Base-by-base conservation (phyloP, 2,888 invertebrate genomes). In the Plagiodera versicolora region DNA sequence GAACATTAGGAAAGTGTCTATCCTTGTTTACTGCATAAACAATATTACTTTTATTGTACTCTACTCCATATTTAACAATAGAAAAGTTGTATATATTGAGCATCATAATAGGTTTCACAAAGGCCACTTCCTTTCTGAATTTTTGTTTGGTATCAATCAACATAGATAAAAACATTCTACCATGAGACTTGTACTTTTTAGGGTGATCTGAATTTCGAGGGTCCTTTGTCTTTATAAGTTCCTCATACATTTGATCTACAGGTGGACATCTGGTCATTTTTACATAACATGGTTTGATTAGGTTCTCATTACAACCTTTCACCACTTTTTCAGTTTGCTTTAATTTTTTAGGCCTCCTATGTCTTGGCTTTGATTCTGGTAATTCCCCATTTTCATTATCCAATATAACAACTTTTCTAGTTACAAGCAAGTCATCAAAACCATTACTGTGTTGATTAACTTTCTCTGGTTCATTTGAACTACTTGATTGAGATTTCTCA, bases 331-430 rank as follows among this genome's bases (percentile, higher is more conserved):
- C 47, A 14, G 39, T 58, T 30, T 52, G 39, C 24, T 51, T 48
- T 47, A 16, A 24, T 35, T 24, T 53, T 14, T 53, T 44, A 9
- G 16, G 10, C 44, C 44, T 53, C 9, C 14, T 39, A 39, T 39
- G 11, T 14, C n/a, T 14, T 44, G 30, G 14, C 4, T 10, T 39
- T 3, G 4, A 1, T 5, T 53, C 28, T 10, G 53, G 17, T 11
- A 9, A 11, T 44, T 53, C 53, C 3, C 9, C 14, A 10, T 53
- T 39, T 3, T 44, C 47, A 20, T 57, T 48, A 16, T 60, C 63
- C 20, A 67, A 48, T 32, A 67, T 63, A 4, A 67, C 66, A 50
- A 67, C 63, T 54, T 66, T 67, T 24, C 63, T 66, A 11, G 67
- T 67, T 14, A 65, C 35, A 8, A 66, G 60, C 14, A 67, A 58